Conservation (phyloP, 2,797 vertebrate species). For the Halcyon chelicuti region DNA sequence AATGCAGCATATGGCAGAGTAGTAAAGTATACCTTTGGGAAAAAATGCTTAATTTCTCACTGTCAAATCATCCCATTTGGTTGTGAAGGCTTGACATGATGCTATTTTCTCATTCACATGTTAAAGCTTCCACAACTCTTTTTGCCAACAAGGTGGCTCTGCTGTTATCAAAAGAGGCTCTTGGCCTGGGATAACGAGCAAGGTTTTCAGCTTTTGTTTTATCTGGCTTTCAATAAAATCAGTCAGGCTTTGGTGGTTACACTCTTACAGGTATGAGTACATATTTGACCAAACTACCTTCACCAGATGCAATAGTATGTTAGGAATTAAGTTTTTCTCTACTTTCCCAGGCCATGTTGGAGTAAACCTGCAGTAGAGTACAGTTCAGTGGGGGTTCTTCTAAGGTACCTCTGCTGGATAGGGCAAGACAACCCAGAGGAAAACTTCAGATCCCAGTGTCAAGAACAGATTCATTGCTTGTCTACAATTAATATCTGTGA, state of each 20-base stretch:
- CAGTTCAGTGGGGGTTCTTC: background rate
- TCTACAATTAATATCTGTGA: constrained; percentile 2
- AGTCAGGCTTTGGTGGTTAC: background rate
- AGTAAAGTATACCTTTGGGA: background rate
- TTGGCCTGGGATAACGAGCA: background rate
- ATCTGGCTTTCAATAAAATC: background rate
- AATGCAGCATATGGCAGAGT: background rate
- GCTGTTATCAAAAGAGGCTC: background rate
- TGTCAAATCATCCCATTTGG: background rate
- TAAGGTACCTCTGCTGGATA: constrained; percentile 9
- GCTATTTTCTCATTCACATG: background rate
- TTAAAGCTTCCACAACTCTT: background rate
- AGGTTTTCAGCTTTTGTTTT: background rate
- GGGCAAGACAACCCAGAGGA: background rate
- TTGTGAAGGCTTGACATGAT: background rate
- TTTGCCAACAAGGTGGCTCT: background rate
- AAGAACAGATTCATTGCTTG: constrained; percentile 23
- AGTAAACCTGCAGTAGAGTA: too few relatives aligned
- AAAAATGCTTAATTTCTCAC: background rate
- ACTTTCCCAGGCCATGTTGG: background rate
- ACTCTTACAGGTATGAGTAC: background rate
- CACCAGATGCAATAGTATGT: background rate
- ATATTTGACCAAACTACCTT: background rate
- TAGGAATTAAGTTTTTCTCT: constrained; percentile 34
- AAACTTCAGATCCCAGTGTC: constrained; percentile 11